Evolutionary conservation across 1,140 invertebrate genomes (phyloP), one percentile per base, ranked within the genome.

Genomic region (Tetragnatha versicolor): DNA sequence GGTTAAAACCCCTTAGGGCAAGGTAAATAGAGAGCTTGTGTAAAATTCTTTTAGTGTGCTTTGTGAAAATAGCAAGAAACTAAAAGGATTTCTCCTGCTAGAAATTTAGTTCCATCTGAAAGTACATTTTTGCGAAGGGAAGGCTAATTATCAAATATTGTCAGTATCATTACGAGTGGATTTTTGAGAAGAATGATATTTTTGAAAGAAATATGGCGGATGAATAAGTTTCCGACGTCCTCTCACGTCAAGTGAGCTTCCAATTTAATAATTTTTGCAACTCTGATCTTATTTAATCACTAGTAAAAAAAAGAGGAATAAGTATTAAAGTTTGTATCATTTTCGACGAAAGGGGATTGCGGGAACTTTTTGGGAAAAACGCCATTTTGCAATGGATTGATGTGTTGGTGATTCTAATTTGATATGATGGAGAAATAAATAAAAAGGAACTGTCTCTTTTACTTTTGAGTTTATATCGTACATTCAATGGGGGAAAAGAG

Each of bases 1-100:
- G 53, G 69, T 60, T 73, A 22, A 39, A 60, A 55, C 12, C 22
- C 53, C 55, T 10, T 9, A 17, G 33, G 69, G 35, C 49, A 45
- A 60, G 33, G 69, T 73, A 60, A 73, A 73, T 73, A 73, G 69
- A 60, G 69, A 60, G 69, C 35, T 42, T 73, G 69, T 73, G 69
- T 73, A 73, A 73, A 73, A 73, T 55, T 70, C 42, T 45, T 60
- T 14, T 39, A 5, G 20, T 73, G 58, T 73, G 51, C 69, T 22
- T 12, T 58, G 22, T 9, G 42, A 33, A 51, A 70, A 29, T 22
- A 10, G 45, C 14, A 51, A 22, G 42, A 51, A 29, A 51, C 42
- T 33, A 51, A 63, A 68, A 68, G 47, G 47, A 51, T 68, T 68
- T 51, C 45, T 33, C 29, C 51, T 49, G 65, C 29, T 65, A 22